Percentiles rank a stretch among this genome's conserved stretches.
Conservation (phyloP, 2,888 invertebrate genomes). For the Diloba caeruleocephala region DNA sequence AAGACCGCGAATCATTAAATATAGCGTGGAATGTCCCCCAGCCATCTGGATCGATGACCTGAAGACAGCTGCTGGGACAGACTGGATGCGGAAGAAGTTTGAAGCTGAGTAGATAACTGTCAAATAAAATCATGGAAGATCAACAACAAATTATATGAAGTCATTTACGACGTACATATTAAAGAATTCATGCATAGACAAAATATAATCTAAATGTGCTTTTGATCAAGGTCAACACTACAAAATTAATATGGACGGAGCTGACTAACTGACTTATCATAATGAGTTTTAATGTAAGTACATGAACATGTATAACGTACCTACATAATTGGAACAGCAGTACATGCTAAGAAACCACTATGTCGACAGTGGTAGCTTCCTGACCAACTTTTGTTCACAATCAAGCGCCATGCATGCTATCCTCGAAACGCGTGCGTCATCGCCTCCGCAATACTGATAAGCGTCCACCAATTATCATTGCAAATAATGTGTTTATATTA, state of each 20-base stretch:
- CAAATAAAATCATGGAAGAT: neutral
- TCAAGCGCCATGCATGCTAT: constrained; percentile 69
- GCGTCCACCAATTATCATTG: constrained; percentile 87
- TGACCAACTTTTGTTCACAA: constrained; percentile 68
- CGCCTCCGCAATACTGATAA: constrained; percentile 85
- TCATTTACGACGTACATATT: too few relatives aligned
- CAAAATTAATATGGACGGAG: constrained; percentile 1
- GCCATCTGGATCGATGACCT: too few relatives aligned
- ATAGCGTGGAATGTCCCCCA: too few relatives aligned
- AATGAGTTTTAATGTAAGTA: too few relatives aligned
- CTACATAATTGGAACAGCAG: constrained; percentile 39
- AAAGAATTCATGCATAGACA: neutral
- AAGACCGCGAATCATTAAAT: too few relatives aligned
- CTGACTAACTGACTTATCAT: too few relatives aligned
- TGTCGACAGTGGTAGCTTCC: constrained; percentile 60
- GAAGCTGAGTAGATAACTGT: neutral
- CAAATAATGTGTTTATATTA: constrained; percentile 84
- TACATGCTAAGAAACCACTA: constrained; percentile 48
- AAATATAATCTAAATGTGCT: constrained; percentile 1
- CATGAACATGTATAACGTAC: constrained; percentile 4
- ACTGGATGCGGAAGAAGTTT: too few relatives aligned
- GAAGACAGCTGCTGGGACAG: too few relatives aligned
- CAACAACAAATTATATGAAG: neutral
- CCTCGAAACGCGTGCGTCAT: constrained; percentile 83
- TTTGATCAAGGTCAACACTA: neutral